Conservation (phyloP, 2,113 vertebrate species). For the Cavia aperea region DNA sequence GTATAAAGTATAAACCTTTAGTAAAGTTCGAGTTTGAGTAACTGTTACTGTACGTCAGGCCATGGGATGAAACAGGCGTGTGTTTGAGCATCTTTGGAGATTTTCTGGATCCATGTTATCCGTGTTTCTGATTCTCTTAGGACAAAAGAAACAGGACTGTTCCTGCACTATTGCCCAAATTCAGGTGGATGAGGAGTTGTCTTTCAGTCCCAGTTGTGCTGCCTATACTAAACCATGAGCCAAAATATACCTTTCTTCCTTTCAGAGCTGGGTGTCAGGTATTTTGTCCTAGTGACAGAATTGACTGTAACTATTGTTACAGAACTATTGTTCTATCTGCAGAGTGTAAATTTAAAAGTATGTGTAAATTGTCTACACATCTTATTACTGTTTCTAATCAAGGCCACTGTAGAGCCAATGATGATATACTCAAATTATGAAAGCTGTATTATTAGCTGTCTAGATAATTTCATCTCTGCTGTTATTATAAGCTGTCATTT, state of each 20-base stretch:
- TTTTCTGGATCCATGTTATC: not conserved
- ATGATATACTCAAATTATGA: not conserved
- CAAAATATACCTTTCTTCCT: not conserved
- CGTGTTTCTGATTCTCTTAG: not conserved
- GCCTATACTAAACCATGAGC: not conserved
- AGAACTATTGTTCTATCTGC: not conserved
- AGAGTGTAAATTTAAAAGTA: not conserved
- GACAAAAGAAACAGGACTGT: not conserved
- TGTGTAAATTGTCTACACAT: not conserved
- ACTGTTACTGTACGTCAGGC: not conserved
- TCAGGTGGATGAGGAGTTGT: not conserved
- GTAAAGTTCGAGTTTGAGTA: not conserved
- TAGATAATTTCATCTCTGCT: not conserved
- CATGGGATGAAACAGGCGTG: not conserved
- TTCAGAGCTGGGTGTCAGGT: not conserved
- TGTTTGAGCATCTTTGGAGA: not conserved
- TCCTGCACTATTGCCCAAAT: not conserved
- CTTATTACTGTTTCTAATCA: not conserved
- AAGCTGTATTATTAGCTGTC: not conserved
- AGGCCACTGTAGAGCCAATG: not conserved
- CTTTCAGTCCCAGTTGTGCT: not conserved
- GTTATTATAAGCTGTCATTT: not conserved
- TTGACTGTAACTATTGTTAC: not conserved
- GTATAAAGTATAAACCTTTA: not conserved
- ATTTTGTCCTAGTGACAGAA: not conserved